Conservation (phyloP, 2,113 vertebrate species). For the Hydropotes inermis region DNA sequence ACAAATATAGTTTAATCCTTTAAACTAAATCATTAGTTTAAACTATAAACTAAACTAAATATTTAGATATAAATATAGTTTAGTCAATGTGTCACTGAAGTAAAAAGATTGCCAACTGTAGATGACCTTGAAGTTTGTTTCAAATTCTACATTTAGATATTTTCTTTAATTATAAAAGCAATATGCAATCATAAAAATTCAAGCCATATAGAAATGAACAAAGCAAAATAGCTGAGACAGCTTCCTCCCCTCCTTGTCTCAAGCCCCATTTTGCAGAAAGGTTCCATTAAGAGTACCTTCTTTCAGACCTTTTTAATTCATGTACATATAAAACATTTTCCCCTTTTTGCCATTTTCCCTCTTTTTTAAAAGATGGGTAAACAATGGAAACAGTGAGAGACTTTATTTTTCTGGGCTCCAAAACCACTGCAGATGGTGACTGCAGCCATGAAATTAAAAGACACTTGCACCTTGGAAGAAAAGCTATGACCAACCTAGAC, state of each 20-base stretch:
- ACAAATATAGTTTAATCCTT: not conserved
- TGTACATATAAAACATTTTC: not conserved
- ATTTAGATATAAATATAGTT: not conserved
- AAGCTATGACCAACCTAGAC: not conserved
- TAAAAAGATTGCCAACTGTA: not conserved
- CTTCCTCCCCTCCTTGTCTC: not conserved
- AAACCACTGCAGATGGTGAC: not conserved
- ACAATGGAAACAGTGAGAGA: not conserved
- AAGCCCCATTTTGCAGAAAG: not conserved
- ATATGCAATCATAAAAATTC: not conserved
- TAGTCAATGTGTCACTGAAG: not conserved
- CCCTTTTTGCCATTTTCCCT: not conserved
- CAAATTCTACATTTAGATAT: not conserved
- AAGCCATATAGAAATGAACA: not conserved
- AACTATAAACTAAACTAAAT: not conserved
- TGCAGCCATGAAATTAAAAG: not conserved
- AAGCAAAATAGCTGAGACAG: not conserved
- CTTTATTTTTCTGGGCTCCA: not conserved
- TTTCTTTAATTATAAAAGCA: slow-evolving; percentile 25
- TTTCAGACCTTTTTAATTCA: not conserved
- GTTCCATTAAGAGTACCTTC: not conserved
- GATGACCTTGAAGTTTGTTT: not conserved
- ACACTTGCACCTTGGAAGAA: not conserved
- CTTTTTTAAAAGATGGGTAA: not conserved
- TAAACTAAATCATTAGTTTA: not conserved